Base-by-base conservation (phyloP, 92 coral and sea anemone species). In the Epizoanthus illoricatus region DNA sequence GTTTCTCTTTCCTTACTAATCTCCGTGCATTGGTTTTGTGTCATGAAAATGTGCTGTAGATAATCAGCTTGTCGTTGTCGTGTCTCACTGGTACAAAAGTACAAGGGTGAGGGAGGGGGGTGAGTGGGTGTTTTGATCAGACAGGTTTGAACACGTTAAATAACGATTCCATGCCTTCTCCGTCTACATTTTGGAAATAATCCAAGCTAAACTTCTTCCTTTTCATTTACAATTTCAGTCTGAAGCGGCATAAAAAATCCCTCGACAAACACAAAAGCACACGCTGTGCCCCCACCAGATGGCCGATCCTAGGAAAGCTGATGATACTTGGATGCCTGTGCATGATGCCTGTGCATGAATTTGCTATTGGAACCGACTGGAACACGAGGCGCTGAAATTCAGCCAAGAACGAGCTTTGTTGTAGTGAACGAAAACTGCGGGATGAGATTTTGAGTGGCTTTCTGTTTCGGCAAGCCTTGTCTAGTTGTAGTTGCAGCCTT, bases 181-280 rank as follows among this genome's bases (percentile, higher is more conserved):
- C 4, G 16, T 28, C 70, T 5, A 0, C 70, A 28, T 65, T 23
- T 5, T 23, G 3, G 10, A 16, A 7, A 23, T 9, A 13, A 18
- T 24, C 17, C 4, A 11, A 23, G 56, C 42, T 20, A 36, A 54
- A 7, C 40, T 2, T 18, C 5, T 16, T 5, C 42, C 12, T 12
- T 13, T 33, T 13, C 5, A 13, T 40, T 28, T 56, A 58, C 24
- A 7, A 55, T 56, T 74, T 74, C 52, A 74, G 80, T 74, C 80
- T 74, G 80, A 74, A 45, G 17, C 55, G 80, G 58, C 36, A 74
- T 39, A 33, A 4, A 39, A 5, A 47, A 19, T 10, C 42, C 2
- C 7, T 15, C 13, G 23, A 54, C 36, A 74, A 21, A 21, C 36
- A 28, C 36, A 21, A 33, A 52, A 20, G 12, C 41, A 3, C 23